Base-by-base conservation (phyloP, 2,888 invertebrate species). In the Halocaridina rubra region DNA sequence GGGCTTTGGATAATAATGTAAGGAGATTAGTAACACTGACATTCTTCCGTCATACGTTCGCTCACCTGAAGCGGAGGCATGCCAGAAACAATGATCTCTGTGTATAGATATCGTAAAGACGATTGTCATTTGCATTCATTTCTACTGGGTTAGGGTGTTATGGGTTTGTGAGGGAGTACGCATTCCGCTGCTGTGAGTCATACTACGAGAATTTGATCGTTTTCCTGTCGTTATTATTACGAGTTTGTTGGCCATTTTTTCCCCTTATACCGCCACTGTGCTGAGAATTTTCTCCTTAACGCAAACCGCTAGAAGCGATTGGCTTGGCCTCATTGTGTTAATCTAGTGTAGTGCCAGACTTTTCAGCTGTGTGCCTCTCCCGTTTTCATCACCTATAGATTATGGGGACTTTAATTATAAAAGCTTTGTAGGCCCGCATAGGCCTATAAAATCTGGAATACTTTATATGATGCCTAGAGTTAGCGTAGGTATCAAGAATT, bases 141-240 rank as follows among this genome's bases (percentile, higher is more conserved):
- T 39, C 61, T 29, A 80, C 64, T 80, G 80, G 80, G 80, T 80
- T 80, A 80, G 74, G 80, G 80, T 80, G 80, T 80, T 72, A 71
- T 57, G 80, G 59, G 57, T 76, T 76, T 53, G 53, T 53, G 19
- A 19, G 75, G 22, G n/a, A 57, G 76, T 19, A 30, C 32, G 39
- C 74, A 74, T 74, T 72, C 80, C 74, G 72, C 30, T 33, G 59
- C 61, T 74, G 74, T 80, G 80, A 80, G 61, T 80, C 80, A 80
- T 24, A 61, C 61, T 46, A 10, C 33, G 61, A 64, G 80, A 80
- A 80, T 80, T 74, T 74, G 80, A 74, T 79, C 53, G 24, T 61
- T 71, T 80, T 72, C 80, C 80, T 80, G 80, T 64, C 72, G n/a
- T n/a, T n/a, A n/a, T n/a, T n/a, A 61, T 74, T 80, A 32, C 27